Conservation (phyloP, 1,140 invertebrate species). For the Caenorhabditis briggsae region DNA sequence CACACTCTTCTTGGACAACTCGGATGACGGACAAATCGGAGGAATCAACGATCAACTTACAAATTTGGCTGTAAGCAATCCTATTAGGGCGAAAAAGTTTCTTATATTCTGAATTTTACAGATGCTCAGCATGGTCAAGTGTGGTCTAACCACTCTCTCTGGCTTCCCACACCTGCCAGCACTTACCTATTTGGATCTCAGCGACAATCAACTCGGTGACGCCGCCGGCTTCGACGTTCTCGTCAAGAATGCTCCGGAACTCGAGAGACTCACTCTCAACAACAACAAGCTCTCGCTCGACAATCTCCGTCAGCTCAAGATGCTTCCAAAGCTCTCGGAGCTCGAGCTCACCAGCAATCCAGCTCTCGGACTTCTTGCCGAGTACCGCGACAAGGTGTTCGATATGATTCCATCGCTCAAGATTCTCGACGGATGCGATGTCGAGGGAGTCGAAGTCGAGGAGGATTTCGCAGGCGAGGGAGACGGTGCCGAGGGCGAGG, state of each 20-base stretch:
- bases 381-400: conserved; percentile 57
- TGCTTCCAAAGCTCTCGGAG: conserved; percentile 37
- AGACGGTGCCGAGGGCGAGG: conserved; percentile 17
- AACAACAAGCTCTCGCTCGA: conserved; percentile 45
- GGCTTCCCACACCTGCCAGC: conserved; percentile 54
- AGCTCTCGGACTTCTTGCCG: conserved; percentile 6
- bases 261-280: conserved; percentile 33
- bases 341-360: conserved; percentile 49
- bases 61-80: not conserved
- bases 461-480: conserved; percentile 35
- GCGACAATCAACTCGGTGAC: conserved; percentile 51
- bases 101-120: not conserved
- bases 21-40: conserved; percentile 6
- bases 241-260: conserved; percentile 40
- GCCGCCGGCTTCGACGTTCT: conserved; percentile 4
- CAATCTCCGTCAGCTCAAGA: conserved; percentile 48
- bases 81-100: not conserved
- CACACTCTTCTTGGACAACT: conserved; percentile 35
- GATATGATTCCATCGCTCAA: conserved; percentile 57
- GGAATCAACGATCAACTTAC: conserved; percentile 2
- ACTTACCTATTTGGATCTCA: conserved; percentile 49
- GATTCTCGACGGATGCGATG: conserved; percentile 55
- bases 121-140: conserved; percentile 63
- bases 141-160: conserved; percentile 41
- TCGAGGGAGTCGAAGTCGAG: conserved; percentile 49